Percentiles rank a stretch among this genome's conserved stretches.
Evolutionary conservation across 2,888 invertebrate species (phyloP).

Genomic region (Cremastinae sp.): DNA sequence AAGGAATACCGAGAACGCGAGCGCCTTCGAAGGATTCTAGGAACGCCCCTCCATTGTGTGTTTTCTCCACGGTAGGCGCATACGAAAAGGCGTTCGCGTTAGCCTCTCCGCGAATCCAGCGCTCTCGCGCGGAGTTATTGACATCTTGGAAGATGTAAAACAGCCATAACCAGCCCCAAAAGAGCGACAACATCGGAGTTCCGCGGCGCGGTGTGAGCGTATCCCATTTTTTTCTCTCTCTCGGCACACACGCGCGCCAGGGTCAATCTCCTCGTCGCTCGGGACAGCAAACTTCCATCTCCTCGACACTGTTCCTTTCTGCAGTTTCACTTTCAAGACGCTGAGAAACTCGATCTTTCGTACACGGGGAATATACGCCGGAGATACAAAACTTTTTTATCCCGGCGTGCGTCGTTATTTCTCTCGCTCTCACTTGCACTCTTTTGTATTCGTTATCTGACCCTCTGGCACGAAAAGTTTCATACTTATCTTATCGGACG

Average conservation of each 20-base stretch:
- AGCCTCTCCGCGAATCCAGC: too few relatives aligned
- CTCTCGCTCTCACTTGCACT: background rate
- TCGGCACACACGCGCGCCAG: too few relatives aligned
- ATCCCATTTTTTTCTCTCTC: background rate
- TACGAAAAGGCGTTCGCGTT: too few relatives aligned
- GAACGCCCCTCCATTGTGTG: too few relatives aligned
- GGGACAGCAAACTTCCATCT: slow-evolving; percentile 27
- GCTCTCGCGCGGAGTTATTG: too few relatives aligned
- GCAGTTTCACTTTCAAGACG: slow-evolving; percentile 27
- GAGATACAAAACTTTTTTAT: slow-evolving; percentile 5
- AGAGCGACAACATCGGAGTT: slow-evolving; percentile 30
- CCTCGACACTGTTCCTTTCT: slow-evolving; percentile 5
- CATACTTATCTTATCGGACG: too few relatives aligned
- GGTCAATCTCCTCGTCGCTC: slow-evolving; percentile 35
- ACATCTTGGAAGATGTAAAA: too few relatives aligned
- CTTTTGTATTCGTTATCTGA: slow-evolving; percentile 1
- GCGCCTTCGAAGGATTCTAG: too few relatives aligned
- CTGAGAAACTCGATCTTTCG: background rate
- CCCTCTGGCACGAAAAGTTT: too few relatives aligned
- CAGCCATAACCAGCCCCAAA: slow-evolving; percentile 3
- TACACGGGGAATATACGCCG: slow-evolving; percentile 3
- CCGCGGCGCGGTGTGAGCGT: background rate
- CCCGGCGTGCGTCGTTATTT: background rate
- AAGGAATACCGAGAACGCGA: too few relatives aligned
- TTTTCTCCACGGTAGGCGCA: too few relatives aligned